Evolutionary conservation across 1,140 invertebrate species (phyloP).

Genomic region (Pseudomyrmex concolor): DNA sequence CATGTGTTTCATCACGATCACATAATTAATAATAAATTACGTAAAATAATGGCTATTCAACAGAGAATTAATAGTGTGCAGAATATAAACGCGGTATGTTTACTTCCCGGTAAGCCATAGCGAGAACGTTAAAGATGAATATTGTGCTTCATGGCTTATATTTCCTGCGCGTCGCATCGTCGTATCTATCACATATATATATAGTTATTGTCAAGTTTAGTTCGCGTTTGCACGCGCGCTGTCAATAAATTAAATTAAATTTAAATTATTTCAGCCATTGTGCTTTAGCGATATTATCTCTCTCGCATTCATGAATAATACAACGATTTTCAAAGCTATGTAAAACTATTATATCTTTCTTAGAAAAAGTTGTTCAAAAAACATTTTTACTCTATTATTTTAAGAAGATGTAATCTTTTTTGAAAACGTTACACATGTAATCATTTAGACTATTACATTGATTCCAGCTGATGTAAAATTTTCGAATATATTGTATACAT

Average conservation of each 20-base stretch:
- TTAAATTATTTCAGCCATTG: slow-evolving; percentile 51
- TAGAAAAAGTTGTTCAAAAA: too few species aligned
- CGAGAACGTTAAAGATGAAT: slow-evolving; percentile 5
- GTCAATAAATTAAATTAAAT: slow-evolving; percentile 66
- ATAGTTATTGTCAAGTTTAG: background rate
- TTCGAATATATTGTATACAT: slow-evolving; percentile 32
- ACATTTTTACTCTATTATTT: background rate
- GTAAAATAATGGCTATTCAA: background rate
- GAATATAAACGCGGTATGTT: background rate
- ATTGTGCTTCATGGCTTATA: background rate
- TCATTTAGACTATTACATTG: slow-evolving; percentile 13
- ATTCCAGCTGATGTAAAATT: slow-evolving; percentile 39
- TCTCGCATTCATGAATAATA: slow-evolving; percentile 14
- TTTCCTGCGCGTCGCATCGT: background rate
- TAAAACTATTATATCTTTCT: background rate
- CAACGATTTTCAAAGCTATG: background rate
- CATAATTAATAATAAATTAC: background rate
- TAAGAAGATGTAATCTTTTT: background rate
- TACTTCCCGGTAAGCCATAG: background rate
- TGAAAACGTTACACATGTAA: background rate
- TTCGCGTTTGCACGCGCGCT: background rate
- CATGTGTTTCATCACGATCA: background rate
- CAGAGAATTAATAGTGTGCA: background rate
- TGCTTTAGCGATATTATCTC: slow-evolving; percentile 1
- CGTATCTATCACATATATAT: too few species aligned